Evolutionary conservation across 1,140 invertebrate genomes (phyloP).

Genomic region (Caenorhabditis inopinata): DNA sequence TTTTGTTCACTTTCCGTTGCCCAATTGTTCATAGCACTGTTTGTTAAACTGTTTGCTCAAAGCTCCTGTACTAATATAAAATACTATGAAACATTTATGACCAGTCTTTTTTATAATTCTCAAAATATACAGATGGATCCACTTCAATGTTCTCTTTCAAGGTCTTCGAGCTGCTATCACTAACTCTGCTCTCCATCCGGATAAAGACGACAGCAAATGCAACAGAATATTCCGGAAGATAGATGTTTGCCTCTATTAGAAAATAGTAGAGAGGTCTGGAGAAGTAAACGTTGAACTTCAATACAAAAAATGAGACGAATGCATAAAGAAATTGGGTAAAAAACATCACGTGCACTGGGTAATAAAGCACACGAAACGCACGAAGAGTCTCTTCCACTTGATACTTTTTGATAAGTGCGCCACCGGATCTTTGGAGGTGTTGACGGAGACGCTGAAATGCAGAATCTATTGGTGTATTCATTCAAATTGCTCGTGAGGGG

Average conservation of each 20-base stretch:
- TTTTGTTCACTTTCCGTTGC: too few relatives aligned
- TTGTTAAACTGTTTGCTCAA: too few relatives aligned
- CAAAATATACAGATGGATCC: too few relatives aligned
- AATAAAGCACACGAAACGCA: not conserved
- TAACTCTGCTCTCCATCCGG: not conserved
- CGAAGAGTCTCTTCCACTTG: slow-evolving; percentile 8
- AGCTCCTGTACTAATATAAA: too few relatives aligned
- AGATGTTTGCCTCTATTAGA: not conserved
- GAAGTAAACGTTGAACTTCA: not conserved
- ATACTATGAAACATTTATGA: too few relatives aligned
- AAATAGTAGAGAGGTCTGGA: not conserved
- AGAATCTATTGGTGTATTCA: too few relatives aligned
- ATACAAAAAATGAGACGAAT: not conserved
- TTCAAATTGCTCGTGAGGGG: too few relatives aligned
- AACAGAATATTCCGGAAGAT: not conserved
- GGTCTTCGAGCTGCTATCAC: too few relatives aligned
- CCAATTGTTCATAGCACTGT: too few relatives aligned
- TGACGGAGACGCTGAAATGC: not conserved
- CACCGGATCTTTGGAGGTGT: not conserved
- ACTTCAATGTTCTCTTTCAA: too few relatives aligned
- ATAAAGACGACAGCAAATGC: not conserved
- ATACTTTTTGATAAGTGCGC: not conserved
- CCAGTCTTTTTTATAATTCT: too few relatives aligned
- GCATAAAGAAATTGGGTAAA: not conserved
- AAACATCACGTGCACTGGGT: not conserved